These are phyloP conservation scores for Drosophila antonietae DNA, from an alignment of 2,888 invertebrate species.

Conservation along the genomic window DNA sequence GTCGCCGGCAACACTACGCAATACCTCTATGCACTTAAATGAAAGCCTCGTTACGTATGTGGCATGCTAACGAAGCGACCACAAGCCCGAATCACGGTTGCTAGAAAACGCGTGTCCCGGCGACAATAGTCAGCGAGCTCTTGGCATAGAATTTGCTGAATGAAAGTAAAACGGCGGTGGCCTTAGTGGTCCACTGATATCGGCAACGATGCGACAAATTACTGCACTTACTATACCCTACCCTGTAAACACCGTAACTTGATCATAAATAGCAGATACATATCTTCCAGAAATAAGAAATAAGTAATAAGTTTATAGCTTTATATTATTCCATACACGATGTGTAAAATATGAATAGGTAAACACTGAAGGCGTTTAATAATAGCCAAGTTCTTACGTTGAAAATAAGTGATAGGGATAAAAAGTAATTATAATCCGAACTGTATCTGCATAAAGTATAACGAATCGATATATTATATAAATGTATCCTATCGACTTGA, in stretches of 20 bases:
- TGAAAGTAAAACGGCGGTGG: slow-evolving; percentile 56
- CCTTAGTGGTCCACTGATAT: slow-evolving; percentile 3
- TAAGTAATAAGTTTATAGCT: too few relatives aligned
- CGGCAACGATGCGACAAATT: neutral
- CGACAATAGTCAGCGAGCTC: slow-evolving; percentile 30
- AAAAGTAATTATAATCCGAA: too few relatives aligned
- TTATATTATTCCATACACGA: too few relatives aligned
- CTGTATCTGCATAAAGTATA: too few relatives aligned
- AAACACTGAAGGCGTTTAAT: too few relatives aligned
- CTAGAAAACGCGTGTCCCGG: slow-evolving; percentile 33
- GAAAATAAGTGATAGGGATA: neutral
- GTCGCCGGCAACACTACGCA: slow-evolving; percentile 58
- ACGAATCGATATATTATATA: neutral
- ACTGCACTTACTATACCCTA: slow-evolving; percentile 4
- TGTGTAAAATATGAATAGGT: too few relatives aligned
- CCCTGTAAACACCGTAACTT: neutral
- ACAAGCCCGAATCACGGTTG: slow-evolving; percentile 7
- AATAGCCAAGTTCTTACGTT: neutral
- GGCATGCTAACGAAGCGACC: slow-evolving; percentile 47
- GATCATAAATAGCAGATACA: too few relatives aligned
- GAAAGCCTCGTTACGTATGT: slow-evolving; percentile 32
- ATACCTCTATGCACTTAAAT: slow-evolving; percentile 58
- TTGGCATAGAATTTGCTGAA: slow-evolving; percentile 52
- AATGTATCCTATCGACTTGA: neutral
- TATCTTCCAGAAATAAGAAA: too few relatives aligned